Base-by-base conservation (phyloP, 2,113 vertebrate genomes). In the Riparia riparia region DNA sequence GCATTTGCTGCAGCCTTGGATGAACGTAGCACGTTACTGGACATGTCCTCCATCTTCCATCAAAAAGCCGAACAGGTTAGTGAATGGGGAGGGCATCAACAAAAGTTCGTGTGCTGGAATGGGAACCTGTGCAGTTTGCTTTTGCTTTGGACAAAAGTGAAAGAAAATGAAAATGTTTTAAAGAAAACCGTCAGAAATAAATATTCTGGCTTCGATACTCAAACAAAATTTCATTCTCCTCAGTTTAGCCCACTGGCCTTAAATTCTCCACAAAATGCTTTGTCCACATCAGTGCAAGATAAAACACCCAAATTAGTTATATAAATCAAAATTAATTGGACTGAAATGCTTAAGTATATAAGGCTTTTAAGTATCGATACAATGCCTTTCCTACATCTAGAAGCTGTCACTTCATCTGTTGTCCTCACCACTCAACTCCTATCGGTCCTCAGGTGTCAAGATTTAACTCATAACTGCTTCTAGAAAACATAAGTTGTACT, bases 21-120 rank as follows among this genome's bases (percentile, higher is more conserved):
- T 12, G 99, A 99, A 86, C 99, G 99, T 58, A 99, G 99, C 97
- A 99, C 98, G 1, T 97, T 99, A 89, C 95, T 99, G 93, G 99
- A 99, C 96, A 99, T 99, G 99, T 99, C 99, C 37, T 98, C 99
- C 81, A 98, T 98, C 91, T 99, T 99, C 97, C 99, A 99, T 96
- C 99, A 99, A 98, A 99, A 99, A 96, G 98, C 99, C 0, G 99
- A 99, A 90, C 99, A 99, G 99, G 99, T 99, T 95, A 96, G 98
- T 97, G 76, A 56, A 44, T 0, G 22, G 37, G 22, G 51, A 42
- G 28, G 21, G 22, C 2, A 3, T 21, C 51, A 45, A 17, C 7
- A 41, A 13, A 45, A 71, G 25, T 28, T 39, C 28, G 5, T 2
- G 0, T 71, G 34, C 18, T 70, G 44, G 21, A 66, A 41, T 1